phyloP scores from a whole-genome alignment of 2,113 vertebrate genomes.

The Malurus melanocephalus region DNA sequence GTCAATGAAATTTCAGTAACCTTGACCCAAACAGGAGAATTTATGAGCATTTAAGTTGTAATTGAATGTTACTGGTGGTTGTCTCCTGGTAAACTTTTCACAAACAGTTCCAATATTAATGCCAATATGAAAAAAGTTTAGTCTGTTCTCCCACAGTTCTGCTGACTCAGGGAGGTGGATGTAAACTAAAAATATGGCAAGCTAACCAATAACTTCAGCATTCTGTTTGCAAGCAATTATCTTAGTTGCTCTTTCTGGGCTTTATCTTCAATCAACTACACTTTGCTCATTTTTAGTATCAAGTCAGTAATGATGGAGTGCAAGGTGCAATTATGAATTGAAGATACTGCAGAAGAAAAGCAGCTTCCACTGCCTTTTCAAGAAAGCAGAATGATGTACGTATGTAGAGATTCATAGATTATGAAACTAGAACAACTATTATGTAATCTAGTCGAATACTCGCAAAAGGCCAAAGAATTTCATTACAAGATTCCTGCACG shows the following conservation, averaged over 20 bases:
- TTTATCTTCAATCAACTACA: background rate
- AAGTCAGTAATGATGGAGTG: background rate
- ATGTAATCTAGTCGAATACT: background rate
- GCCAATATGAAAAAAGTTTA: background rate
- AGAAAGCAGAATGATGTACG: background rate
- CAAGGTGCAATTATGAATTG: background rate
- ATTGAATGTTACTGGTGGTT: background rate
- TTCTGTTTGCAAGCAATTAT: background rate
- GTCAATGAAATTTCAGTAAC: background rate
- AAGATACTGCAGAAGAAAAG: background rate
- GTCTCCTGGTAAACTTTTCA: background rate
- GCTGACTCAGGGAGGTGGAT: background rate
- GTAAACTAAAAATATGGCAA: background rate
- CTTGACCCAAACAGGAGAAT: background rate
- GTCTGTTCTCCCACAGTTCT: background rate
- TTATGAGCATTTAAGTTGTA: background rate
- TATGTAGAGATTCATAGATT: background rate
- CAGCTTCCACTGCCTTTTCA: background rate
- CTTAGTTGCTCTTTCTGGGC: background rate
- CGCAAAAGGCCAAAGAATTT: constrained; percentile 3
- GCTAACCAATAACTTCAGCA: background rate
- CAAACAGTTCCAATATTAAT: background rate
- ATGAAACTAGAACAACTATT: background rate
- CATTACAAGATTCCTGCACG: background rate
- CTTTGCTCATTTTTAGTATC: background rate